Evolutionary conservation across 2,113 vertebrate species (phyloP).

Genomic region (Psittacara wagleri): DNA sequence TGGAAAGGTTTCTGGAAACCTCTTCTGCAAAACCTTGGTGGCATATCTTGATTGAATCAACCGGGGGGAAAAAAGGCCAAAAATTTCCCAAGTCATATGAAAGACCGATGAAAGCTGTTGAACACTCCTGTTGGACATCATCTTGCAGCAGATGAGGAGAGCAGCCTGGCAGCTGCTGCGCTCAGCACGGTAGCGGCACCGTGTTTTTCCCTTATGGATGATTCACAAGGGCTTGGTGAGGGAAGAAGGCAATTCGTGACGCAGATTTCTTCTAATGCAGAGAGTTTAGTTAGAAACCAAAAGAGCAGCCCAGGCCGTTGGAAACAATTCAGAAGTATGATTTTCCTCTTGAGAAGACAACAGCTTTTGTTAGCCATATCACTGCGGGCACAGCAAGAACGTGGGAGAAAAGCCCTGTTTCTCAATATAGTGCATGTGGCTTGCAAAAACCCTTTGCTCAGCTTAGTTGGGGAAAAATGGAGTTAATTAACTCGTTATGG

Average conservation of each 20-base stretch:
- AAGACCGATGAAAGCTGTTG: not conserved
- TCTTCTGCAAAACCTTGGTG: not conserved
- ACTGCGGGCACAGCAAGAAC: not conserved
- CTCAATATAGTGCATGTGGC: not conserved
- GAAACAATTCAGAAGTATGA: constrained; percentile 32
- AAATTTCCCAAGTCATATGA: not conserved
- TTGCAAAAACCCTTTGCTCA: constrained; percentile 2
- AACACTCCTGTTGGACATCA: not conserved
- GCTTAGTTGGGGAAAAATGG: not conserved
- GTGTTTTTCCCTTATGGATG: not conserved
- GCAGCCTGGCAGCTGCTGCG: constrained; percentile 7
- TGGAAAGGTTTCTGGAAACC: not conserved
- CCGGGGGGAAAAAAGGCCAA: not conserved
- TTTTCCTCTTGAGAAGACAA: not conserved
- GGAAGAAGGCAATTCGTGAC: not conserved
- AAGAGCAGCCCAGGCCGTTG: constrained; percentile 32
- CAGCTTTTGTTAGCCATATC: constrained; percentile 6
- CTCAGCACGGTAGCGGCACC: not conserved
- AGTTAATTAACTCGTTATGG: constrained; percentile 23
- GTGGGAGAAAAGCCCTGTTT: constrained; percentile 10
- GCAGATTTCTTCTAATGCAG: constrained; percentile 24
- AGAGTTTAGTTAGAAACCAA: not conserved
- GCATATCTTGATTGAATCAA: not conserved
- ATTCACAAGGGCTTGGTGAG: constrained; percentile 30
- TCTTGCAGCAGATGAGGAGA: not conserved